Evolutionary conservation across 2,888 invertebrate species (phyloP).

Genomic region (Tuberolachnus salignus): DNA sequence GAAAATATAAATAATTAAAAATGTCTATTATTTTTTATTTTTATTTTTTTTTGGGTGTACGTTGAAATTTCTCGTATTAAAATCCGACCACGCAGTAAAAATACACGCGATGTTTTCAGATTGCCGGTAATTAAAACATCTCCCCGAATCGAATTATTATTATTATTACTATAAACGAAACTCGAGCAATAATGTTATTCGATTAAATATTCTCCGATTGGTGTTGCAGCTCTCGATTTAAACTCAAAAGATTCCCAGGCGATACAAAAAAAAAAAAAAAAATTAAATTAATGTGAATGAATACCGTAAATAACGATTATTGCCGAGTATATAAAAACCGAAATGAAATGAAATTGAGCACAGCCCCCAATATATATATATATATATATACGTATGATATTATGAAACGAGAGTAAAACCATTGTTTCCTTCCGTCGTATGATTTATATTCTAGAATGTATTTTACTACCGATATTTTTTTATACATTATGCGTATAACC

Average conservation of each 20-base stretch:
- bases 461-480: neutral
- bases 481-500: neutral
- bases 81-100: too few species aligned
- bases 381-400: neutral
- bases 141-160: too few species aligned
- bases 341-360: constrained; percentile 1
- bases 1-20: too few species aligned
- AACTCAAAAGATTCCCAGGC: neutral
- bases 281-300: constrained; percentile 16
- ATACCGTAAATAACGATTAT: constrained; percentile 5
- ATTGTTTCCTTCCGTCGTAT: neutral
- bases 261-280: neutral
- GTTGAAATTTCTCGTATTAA: too few species aligned
- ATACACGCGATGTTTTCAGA: too few species aligned
- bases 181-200: neutral
- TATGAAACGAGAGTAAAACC: neutral
- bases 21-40: too few species aligned
- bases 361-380: neutral
- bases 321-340: neutral
- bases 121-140: too few species aligned
- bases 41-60: too few species aligned
- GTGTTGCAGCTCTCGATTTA: neutral
- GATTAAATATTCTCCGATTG: neutral
- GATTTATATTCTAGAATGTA: neutral
- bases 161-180: too few species aligned